Percentiles rank a stretch among this genome's conserved stretches.
phyloP scores from a whole-genome alignment of 2,888 invertebrate species.

The Eretmocerus hayati region DNA sequence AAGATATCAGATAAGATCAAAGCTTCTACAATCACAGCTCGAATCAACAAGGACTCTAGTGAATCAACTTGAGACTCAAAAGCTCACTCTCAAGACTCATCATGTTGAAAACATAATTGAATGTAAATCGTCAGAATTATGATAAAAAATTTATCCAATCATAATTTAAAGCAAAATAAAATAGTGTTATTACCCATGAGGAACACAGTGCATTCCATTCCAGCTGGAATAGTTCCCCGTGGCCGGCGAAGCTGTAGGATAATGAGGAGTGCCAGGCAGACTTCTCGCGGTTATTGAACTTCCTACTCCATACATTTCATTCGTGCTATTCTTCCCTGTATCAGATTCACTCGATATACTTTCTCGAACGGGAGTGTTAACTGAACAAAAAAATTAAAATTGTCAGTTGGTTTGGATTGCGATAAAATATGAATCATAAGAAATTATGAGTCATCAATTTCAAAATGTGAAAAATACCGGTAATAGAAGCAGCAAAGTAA shows the following conservation, averaged over 20 bases:
- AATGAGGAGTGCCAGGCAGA: constrained; percentile 40
- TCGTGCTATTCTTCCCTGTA: constrained; percentile 31
- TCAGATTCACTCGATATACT: constrained; percentile 38
- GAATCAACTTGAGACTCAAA: constrained; percentile 39
- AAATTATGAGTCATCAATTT: too few relatives aligned
- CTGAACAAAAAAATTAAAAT: too few relatives aligned
- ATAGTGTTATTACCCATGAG: constrained; percentile 28
- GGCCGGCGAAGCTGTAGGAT: constrained; percentile 37
- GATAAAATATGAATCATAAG: too few relatives aligned
- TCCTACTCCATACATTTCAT: constrained; percentile 43
- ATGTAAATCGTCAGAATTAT: background rate
- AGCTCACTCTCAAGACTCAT: constrained; percentile 39
- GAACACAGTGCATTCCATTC: constrained; percentile 36
- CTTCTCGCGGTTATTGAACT: constrained; percentile 40
- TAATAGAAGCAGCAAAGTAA: too few relatives aligned
- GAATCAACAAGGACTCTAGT: constrained; percentile 35
- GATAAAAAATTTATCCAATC: constrained; percentile 1
- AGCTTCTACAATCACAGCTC: constrained; percentile 34
- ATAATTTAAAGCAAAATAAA: background rate
- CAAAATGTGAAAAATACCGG: too few relatives aligned
- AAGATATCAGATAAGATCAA: constrained; percentile 43
- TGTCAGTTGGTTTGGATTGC: too few relatives aligned
- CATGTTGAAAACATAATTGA: too few relatives aligned
- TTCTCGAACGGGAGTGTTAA: constrained; percentile 24
- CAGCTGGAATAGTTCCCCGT: constrained; percentile 37